A percentile compares a stretch with the other conserved stretches of the same genome.
These are phyloP conservation scores for Nyctibius bracteatus DNA, from an alignment of 2,113 vertebrate genomes.

Conservation along the genomic window DNA sequence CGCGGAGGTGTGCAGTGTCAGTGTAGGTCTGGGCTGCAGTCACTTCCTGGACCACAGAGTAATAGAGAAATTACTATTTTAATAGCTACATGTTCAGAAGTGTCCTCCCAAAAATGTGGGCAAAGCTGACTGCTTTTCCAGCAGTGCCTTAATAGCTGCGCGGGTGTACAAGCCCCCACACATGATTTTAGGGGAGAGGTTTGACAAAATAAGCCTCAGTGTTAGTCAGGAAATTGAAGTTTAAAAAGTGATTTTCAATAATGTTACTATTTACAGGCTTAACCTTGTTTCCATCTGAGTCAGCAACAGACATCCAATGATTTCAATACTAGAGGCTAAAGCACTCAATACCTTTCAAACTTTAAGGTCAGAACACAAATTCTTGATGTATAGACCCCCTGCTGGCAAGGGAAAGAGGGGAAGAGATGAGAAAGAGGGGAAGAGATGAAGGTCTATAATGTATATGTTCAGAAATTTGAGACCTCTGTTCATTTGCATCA, in stretches of 20 bases:
- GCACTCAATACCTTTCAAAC: conserved; percentile 46
- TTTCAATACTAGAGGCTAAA: conserved; percentile 48
- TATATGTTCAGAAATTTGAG: neutral
- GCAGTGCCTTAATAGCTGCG: rapidly evolving
- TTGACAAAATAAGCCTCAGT: neutral
- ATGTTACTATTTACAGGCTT: conserved; percentile 50
- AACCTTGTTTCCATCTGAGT: conserved; percentile 50
- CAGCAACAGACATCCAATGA: conserved; percentile 16
- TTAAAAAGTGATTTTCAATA: conserved; percentile 53
- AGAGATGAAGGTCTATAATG: rapidly evolving
- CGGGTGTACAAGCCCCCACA: neutral
- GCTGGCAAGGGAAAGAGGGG: neutral
- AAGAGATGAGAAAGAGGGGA: neutral
- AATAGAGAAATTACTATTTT: neutral
- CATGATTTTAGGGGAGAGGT: neutral
- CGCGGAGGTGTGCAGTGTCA: rapidly evolving
- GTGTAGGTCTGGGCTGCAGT: neutral
- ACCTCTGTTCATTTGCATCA: neutral
- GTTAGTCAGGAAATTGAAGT: neutral
- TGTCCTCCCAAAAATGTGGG: neutral
- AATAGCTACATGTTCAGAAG: neutral
- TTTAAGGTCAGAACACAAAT: conserved; percentile 40
- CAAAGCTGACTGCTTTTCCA: neutral
- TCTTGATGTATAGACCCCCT: neutral
- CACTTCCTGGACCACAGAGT: neutral